Evolutionary conservation across 2,797 vertebrate genomes (phyloP), one percentile per base, ranked within the genome.

Genomic region (Kryptopterus vitreolus): DNA sequence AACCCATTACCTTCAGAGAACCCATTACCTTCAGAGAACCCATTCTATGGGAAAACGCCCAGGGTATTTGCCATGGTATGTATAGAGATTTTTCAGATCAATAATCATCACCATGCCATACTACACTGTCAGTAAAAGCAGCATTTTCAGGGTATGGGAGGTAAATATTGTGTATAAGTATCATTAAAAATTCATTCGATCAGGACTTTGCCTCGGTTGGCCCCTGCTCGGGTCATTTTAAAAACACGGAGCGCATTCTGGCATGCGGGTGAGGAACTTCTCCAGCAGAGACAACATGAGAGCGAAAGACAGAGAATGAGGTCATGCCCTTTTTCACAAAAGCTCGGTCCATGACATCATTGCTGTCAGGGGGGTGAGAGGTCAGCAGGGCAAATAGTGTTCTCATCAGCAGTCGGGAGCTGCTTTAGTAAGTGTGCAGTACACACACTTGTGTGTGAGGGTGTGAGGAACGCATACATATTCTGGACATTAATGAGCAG

Each of bases 171-270:
- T 50, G 57, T 58, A 38, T 26, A 80, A 66, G 55, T 48, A 38
- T 68, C 35, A 63, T 48, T 38, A 48, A 53, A 48, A 57, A 58
- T 76, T 78, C 53, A 43, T 70, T 16, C 75, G 46, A 50, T 24
- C 76, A 75, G 57, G 33, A 33, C 50, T 68, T 22, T 70, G 68
- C 12, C 22, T 43, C 38, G 55, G n/a, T 43, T 43, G 16, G 79
- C 71, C 55, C 72, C 48, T 59, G 38, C 43, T 84, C 55, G 79
- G 77, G 74, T 52, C 76, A 75, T 65, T 57, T 66, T 72, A 50
- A 26, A 38, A 82, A 84, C 85, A 86, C 82, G 61, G 38, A 72
- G 83, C 74, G 82, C 79, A 79, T 83, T 86, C 61, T 77, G 76
- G 78, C 85, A 86, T 82, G 86, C 65, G 33, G 24, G 16, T 22